Percentiles rank a stretch among this genome's conserved stretches.
Evolutionary conservation across 2,797 vertebrate genomes (phyloP).

Genomic region (Lagodon rhomboides): DNA sequence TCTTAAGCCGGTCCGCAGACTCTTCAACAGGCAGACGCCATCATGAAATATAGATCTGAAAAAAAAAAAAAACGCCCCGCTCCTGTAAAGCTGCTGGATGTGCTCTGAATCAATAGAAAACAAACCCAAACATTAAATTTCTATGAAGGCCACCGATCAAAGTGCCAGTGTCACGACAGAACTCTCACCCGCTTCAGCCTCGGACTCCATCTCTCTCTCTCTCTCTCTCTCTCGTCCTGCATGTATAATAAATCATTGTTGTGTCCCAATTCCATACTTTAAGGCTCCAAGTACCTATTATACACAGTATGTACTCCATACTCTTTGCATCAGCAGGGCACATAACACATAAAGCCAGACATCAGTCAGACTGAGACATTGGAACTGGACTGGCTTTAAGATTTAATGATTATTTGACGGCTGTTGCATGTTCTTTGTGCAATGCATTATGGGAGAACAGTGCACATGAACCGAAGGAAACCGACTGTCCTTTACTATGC

Average conservation of each 20-base stretch:
- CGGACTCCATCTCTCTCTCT: neutral
- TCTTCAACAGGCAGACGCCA: neutral
- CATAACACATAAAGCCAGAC: neutral
- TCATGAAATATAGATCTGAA: conserved; percentile 21
- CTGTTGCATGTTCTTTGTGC: neutral
- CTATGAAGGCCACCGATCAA: conserved; percentile 17
- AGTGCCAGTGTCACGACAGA: neutral
- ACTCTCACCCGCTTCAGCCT: neutral
- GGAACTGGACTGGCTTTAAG: neutral
- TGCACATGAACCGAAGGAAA: neutral
- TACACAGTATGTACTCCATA: neutral
- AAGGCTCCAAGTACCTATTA: conserved; percentile 5
- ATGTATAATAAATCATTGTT: neutral
- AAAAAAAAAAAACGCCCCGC: neutral
- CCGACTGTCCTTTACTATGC: neutral
- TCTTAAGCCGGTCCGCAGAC: neutral
- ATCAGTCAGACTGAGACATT: neutral
- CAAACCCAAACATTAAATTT: conserved; percentile 22
- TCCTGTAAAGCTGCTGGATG: neutral
- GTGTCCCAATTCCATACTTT: conserved; percentile 11
- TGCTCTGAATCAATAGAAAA: conserved; percentile 14
- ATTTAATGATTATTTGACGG: neutral
- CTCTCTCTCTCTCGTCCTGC: neutral
- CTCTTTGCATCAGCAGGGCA: too few relatives aligned
- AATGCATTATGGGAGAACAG: neutral